Base-by-base conservation (phyloP, 2,888 invertebrate species). In the Cheilosia pagana region DNA sequence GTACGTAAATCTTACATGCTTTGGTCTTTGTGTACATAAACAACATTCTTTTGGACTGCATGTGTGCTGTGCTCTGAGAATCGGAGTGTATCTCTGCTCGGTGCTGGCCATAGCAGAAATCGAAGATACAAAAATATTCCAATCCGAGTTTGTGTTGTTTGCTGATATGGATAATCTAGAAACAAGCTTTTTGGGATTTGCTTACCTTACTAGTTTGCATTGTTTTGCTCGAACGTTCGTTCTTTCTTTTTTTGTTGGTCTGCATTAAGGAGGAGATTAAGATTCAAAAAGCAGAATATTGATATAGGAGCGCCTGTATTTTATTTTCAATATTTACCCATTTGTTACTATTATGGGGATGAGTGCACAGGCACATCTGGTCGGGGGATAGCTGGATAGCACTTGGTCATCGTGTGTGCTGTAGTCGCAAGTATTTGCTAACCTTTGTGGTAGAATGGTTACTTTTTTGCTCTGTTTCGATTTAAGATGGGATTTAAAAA, bases 1-100 rank as follows among this genome's bases (percentile, higher is more conserved):
- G 67, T 85, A 81, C 85, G 85, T 81, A 85, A 85, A 85, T 85
- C 85, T 81, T 79, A 81, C 75, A 85, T 81, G 71, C 65, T 85
- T 71, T 62, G 59, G 63, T 70, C 78, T 75, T 75, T 41, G 48
- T 65, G 59, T 52, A 65, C 70, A 81, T 85, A 85, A 85, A 81
- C 79, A 85, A 81, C 59, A 59, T 62, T 85, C 71, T 63, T 35
- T 59, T 43, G 53, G 59, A 68, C 59, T 60, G 45, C 68, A 43
- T 70, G 3, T 45, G 45, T 19, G 45, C 74, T 52, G 68, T 28
- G 41, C 53, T 39, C 45, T 50, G 16, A 7, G 10, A 12, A 16
- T 50, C 14, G 31, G 12, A 23, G 7, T 35, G 12, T 31, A 39
- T 39, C 10, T 31, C 14, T 35, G 4, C n/a, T n/a, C 28, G 39